Percentiles rank a stretch among this genome's conserved stretches.
Evolutionary conservation across 2,888 invertebrate genomes (phyloP).

Genomic region (Erannis defoliaria): DNA sequence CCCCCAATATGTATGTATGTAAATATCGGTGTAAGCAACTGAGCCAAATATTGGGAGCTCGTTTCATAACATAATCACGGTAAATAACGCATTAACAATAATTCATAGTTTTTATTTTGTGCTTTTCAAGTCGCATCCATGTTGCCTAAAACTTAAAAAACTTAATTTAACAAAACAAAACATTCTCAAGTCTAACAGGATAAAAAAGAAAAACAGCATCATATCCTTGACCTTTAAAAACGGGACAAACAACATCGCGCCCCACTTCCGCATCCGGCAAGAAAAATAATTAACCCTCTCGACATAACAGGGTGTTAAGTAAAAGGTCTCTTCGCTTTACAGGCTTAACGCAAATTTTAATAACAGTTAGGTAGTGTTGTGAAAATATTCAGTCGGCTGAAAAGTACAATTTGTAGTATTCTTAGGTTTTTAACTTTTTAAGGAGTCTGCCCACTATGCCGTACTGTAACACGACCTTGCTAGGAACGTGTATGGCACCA

Average conservation of each 20-base stretch:
- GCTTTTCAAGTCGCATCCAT: not conserved
- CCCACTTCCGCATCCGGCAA: constrained; percentile 24
- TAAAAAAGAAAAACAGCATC: constrained; percentile 1
- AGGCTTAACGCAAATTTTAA: constrained; percentile 46
- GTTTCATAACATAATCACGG: no score
- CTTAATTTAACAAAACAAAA: not conserved
- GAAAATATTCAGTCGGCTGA: not conserved
- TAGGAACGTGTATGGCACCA: no score
- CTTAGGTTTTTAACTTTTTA: no score
- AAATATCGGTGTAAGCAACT: no score
- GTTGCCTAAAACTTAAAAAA: not conserved
- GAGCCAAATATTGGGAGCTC: no score
- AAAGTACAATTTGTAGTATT: no score
- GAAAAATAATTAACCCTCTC: constrained; percentile 39
- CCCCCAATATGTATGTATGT: no score
- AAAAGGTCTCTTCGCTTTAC: constrained; percentile 37
- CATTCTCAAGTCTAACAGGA: not conserved
- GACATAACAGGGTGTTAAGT: constrained; percentile 44
- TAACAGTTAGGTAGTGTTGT: constrained; percentile 38
- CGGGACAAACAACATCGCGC: constrained; percentile 9
- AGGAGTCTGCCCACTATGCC: no score
- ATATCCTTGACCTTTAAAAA: constrained; percentile 16
- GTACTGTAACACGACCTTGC: no score
- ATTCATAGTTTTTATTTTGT: no score
- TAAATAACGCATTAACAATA: no score